Evolutionary conservation across 2,888 invertebrate genomes (phyloP), one percentile per base, ranked within the genome.

Genomic region (Xylocampa areola): DNA sequence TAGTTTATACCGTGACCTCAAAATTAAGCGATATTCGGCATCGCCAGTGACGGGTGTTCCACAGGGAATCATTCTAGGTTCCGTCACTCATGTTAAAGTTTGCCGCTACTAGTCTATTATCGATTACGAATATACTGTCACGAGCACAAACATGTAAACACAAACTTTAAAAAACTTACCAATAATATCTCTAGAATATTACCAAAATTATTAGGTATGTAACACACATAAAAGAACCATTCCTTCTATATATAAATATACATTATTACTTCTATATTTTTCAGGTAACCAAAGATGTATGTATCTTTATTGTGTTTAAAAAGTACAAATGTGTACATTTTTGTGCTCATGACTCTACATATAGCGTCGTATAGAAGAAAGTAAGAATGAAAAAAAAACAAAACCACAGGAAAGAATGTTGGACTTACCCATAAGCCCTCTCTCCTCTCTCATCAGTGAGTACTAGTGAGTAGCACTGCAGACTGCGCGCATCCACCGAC

Each of bases 401-500:
- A n/a, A n/a, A n/a, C 27, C 27, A n/a, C 8, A 27, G 10, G 23
- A 23, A 4, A 7, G 25, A 8, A 5, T 25, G 1, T 25, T 2
- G 3, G 1, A 78, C 88, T 85, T 14, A 92, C 92, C 94, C 93
- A 47, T 92, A 93, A 47, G 96, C 95, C 44, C 97, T 91, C 70
- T 96, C 95, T 0, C 97, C 97, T 67, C 95, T 94, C 75, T 96
- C 96, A 73, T 96, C 95, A 0, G 97, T 97, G 14, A 97, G 94
- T 1, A 97, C 96, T 44, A 97, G 90, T 0, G 96, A 96, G 86
- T 97, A 97, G 62, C 95, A 95, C 82, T 96, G 96, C 10, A 87
- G 80, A 0, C 94, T 91, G 6, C 86, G 79, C 0, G 84, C 85
- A 11, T 89, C 87, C 0, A 88, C 85, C 0, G 85, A 79, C 83